Percentiles rank a stretch among this genome's conserved stretches.
phyloP scores from a whole-genome alignment of 1,140 invertebrate genomes.

The Heliconius congener region DNA sequence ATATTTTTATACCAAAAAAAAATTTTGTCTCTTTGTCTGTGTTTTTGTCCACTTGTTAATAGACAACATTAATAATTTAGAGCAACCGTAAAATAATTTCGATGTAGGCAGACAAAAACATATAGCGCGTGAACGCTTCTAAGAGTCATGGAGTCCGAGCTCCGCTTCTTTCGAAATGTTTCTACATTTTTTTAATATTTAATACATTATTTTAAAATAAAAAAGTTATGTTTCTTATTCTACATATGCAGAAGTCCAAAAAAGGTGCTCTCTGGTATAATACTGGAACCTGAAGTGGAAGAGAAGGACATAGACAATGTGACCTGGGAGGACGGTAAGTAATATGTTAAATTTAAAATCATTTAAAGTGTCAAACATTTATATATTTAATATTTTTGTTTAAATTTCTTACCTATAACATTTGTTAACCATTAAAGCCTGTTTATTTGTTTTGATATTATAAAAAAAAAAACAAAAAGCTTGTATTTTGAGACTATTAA shows the following conservation, averaged over 20 bases:
- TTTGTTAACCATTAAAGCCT: background rate
- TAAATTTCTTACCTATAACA: background rate
- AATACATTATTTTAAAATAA: too few species aligned
- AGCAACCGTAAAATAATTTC: too few species aligned
- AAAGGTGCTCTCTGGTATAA: constrained; percentile 59
- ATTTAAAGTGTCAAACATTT: background rate
- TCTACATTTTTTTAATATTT: too few species aligned
- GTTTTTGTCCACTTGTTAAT: too few species aligned
- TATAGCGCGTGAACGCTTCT: too few species aligned
- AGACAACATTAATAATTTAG: too few species aligned
- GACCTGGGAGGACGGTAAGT: constrained; percentile 73
- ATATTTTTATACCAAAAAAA: too few species aligned
- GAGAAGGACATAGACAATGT: constrained; percentile 58
- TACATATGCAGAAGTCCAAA: constrained; percentile 61
- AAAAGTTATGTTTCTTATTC: constrained; percentile 15
- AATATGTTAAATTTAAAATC: background rate
- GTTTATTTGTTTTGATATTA: background rate
- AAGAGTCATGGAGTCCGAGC: too few species aligned
- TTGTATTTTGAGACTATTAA: constrained; percentile 8
- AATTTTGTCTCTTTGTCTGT: too few species aligned
- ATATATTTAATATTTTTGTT: background rate
- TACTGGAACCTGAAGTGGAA: constrained; percentile 42
- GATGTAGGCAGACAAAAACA: too few species aligned
- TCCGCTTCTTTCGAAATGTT: too few species aligned
- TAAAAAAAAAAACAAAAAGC: background rate